A percentile compares a stretch with the other conserved stretches of the same genome.
Evolutionary conservation across 2,113 vertebrate species (phyloP).

Genomic region (Dendrocopos noguchii): DNA sequence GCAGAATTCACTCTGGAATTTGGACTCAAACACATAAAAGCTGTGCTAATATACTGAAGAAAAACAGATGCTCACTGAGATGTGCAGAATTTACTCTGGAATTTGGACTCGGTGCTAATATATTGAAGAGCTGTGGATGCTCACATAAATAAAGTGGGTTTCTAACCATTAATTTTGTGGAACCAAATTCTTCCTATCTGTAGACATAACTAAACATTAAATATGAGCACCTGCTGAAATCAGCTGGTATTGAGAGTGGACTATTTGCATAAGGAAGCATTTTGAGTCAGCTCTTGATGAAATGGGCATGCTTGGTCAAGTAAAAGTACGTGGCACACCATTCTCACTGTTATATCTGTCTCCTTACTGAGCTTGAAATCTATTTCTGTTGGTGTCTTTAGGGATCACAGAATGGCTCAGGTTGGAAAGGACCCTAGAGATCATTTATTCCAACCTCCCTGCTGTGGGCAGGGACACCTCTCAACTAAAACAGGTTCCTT

Average conservation of each 20-base stretch:
- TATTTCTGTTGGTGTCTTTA: background rate
- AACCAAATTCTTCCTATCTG: background rate
- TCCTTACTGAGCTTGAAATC: background rate
- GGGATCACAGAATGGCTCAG: background rate
- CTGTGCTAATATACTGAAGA: background rate
- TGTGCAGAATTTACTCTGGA: background rate
- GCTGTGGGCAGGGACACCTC: too few species aligned
- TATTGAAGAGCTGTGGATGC: background rate
- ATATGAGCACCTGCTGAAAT: background rate
- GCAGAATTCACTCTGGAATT: background rate
- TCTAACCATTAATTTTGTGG: background rate
- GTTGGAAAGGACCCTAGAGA: too few species aligned
- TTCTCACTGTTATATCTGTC: background rate
- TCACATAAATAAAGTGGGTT: background rate
- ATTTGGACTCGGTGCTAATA: background rate
- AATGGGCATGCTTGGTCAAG: background rate
- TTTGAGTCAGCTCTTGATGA: background rate
- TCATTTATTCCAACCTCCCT: too few species aligned
- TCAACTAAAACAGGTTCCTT: too few species aligned
- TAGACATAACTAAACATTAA: background rate
- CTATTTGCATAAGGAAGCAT: background rate
- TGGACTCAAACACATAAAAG: background rate
- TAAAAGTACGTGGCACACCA: background rate
- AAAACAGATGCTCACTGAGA: background rate
- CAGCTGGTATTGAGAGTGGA: background rate